Base-by-base conservation (phyloP, 2,888 invertebrate genomes). In the Mechanitis mazaeus region DNA sequence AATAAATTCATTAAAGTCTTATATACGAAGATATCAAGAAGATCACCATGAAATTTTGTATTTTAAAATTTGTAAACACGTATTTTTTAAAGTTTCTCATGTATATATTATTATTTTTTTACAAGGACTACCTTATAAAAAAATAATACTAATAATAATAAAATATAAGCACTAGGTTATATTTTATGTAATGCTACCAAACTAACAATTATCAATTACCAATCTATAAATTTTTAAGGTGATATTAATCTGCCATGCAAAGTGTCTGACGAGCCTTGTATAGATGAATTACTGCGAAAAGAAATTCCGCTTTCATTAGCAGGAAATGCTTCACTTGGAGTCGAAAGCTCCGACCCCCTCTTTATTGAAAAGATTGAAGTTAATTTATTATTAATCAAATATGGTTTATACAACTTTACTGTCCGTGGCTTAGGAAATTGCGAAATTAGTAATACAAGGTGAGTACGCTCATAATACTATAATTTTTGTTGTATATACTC, bases 341-440 rank as follows among this genome's bases (percentile, higher is more conserved):
- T 67, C 1, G 65, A 67, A 12, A 5, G 56, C 3, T 64, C 60
- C 12, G 67, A 68, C 20, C 66, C 67, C 2, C 28, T 61, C 3
- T 62, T 54, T n/a, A 6, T 64, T 50, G 62, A 62, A 3, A 33
- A 46, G n/a, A 58, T 68, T n/a, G 66, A 66, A 53, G 67, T 64
- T 12, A 56, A 68, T 46, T 54, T 68, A 20, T 66, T 66, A 2
- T 59, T 63, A 9, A 11, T 68, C 4, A 64, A 63, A n/a, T 68
- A 66, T 55, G 56, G 33, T 11, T 61, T 64, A 45, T 64, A 54
- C 38, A 61, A 68, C 45, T 53, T 54, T 3, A 67, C 67, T 1
- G 12, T 56, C 28, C 35, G 28, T 45, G 67, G 67, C 7, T 53
- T 50, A 38, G 60, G 64, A 50, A 31, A 45, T 33, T 64, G 67